Evolutionary conservation across 2,113 vertebrate species (phyloP), one percentile per base, ranked within the genome.

Genomic region (Mastomys natalensis): DNA sequence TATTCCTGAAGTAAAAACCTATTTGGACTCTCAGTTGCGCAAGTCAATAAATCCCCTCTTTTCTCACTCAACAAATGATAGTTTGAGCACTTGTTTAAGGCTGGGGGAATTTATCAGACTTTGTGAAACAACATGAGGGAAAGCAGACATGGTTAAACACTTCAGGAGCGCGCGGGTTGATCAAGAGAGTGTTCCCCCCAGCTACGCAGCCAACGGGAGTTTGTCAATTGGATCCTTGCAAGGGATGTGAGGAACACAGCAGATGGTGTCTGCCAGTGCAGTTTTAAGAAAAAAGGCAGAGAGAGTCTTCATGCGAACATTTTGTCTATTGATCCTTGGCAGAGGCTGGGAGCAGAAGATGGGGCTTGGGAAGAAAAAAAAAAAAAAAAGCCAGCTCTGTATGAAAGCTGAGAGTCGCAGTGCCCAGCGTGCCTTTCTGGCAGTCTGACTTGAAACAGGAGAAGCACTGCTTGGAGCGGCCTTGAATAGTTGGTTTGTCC

Each of bases 161-260:
- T 64, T 73, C 0, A 0, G 64, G 64, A 84, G 74, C 40, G 66
- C 19, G 1, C 2, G 31, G 24, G 53, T 40, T 88, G 97, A 93
- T 88, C 90, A 62, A 89, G 89, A 84, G 53, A 66, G 16, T 17
- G 10, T 87, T 81, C 82, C 53, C 74, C 70, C 43, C 3, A 76
- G 45, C 95, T 1, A 34, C 0, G 60, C 78, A 40, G 80, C 70
- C 43, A 76, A 53, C 34, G 37, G 40, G 95, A 90, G 34, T 76
- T 37, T 64, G 85, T 92, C 96, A 40, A 16, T 17, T 66, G 94
- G 81, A 64, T 97, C 45, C 90, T 89, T 93, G 90, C 37, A 31
- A 92, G 72, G 40, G 21, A 66, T 43, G 72, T 60, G 81, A 89
- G 34, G 70, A 90, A 76, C 86, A 43, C 89, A 77, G 48, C 72